Base-by-base conservation (phyloP, 2,113 vertebrate species). In the Lophius piscatorius region DNA sequence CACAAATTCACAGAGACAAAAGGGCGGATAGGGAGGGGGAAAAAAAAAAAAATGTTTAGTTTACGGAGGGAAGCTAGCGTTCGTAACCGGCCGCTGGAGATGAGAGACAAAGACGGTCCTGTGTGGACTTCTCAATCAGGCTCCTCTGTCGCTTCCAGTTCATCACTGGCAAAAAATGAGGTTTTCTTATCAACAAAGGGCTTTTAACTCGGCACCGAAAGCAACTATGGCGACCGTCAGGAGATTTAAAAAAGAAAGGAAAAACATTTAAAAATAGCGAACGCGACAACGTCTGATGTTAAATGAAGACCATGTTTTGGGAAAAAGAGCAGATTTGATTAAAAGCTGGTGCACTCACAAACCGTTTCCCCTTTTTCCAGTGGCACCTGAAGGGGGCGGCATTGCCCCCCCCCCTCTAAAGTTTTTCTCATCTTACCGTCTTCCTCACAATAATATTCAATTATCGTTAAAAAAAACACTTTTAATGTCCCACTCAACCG, bases 61-160 rank as follows among this genome's bases (percentile, higher is more conserved):
- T 88, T 85, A 84, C 69, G 81, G 71, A 13, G 10, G 68, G 64
- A 33, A 36, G 59, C 64, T 52, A 35, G 34, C 56, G 77, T 80
- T 76, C 78, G 80, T 82, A 34, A 78, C 47, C 17, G 51, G 68
- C 80, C 58, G 62, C 58, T 69, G 57, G 65, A 82, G 74, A 83
- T 74, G 79, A 78, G 76, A 80, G 80, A 89, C 86, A 84, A 89
- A 91, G 85, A 83, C 81, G 65, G 74, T 83, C 71, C 47, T 81
- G 76, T 85, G 70, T 66, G 59, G 66, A 41, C 49, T 22, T 49
- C 67, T 70, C 59, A 48, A 44, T 46, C 62, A 70, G 70, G 49
- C 68, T 58, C 35, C 31, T 49, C 84, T 82, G 70, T 87, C 81
- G 64, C 50, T 64, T n/a, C 60, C 47, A 29, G 36, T 87, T 87